Evolutionary conservation across 2,113 vertebrate genomes (phyloP).

Genomic region (Gavialis gangeticus): DNA sequence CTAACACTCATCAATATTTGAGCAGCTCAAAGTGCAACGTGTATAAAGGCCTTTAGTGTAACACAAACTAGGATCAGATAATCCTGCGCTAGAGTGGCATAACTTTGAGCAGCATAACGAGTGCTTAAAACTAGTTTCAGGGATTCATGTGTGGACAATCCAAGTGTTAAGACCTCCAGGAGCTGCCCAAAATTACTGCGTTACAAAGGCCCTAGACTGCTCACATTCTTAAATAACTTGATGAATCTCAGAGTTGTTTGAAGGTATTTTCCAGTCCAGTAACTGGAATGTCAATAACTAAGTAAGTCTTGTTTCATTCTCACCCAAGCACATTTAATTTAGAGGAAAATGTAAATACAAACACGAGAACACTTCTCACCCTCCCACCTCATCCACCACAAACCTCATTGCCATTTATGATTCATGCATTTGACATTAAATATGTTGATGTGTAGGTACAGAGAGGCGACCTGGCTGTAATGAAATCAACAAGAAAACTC

Average conservation of each 20-base stretch:
- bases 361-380: background rate
- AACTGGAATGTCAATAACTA: background rate
- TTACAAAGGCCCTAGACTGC: background rate
- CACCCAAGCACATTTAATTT: background rate
- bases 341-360: background rate
- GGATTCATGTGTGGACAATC: no score
- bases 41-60: no score
- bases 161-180: no score
- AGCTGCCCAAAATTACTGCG: no score
- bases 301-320: background rate
- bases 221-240: background rate
- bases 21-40: no score
- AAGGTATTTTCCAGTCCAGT: background rate
- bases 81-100: no score
- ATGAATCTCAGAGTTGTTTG: background rate
- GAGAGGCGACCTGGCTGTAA: background rate
- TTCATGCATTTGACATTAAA: background rate
- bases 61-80: no score
- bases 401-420: background rate
- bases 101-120: no score
- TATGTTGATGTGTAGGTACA: background rate
- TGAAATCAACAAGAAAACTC: background rate
- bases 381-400: background rate
- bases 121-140: no score
- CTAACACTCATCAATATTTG: no score